phyloP scores from a whole-genome alignment of 2,797 vertebrate species.

The Chelon labrosus region DNA sequence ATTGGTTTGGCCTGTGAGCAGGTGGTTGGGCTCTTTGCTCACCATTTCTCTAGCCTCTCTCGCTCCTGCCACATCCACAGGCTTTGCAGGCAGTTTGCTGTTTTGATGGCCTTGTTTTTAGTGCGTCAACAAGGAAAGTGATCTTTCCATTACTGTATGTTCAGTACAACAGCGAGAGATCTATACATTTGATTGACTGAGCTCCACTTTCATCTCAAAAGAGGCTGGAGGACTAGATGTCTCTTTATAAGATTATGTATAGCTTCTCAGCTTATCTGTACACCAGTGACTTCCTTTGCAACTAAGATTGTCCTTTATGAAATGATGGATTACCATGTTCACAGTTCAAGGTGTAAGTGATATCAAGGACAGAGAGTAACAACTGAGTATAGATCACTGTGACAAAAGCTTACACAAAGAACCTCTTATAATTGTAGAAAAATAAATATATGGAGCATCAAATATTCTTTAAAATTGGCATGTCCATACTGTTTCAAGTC shows the following conservation, averaged over 20 bases:
- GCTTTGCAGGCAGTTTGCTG: slow-evolving; percentile 67
- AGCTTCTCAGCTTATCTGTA: slow-evolving; percentile 45
- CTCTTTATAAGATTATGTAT: slow-evolving; percentile 42
- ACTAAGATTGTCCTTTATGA: slow-evolving; percentile 57
- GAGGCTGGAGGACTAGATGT: slow-evolving; percentile 35
- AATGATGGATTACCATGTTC: slow-evolving; percentile 51
- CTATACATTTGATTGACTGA: slow-evolving; percentile 50
- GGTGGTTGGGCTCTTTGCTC: slow-evolving; percentile 85
- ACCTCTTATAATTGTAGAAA: slow-evolving; percentile 57
- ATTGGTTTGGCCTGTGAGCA: slow-evolving; percentile 79
- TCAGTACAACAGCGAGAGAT: slow-evolving; percentile 48
- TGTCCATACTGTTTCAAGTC: slow-evolving; percentile 55
- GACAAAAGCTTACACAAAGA: slow-evolving; percentile 37
- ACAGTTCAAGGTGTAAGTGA: slow-evolving; percentile 58
- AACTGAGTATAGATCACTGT: slow-evolving; percentile 34
- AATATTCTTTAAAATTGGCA: slow-evolving; percentile 52
- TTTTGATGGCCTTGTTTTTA: slow-evolving; percentile 62
- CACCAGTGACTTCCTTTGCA: slow-evolving; percentile 42
- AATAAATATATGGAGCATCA: slow-evolving; percentile 71
- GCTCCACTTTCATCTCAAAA: slow-evolving; percentile 59
- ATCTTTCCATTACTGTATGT: slow-evolving; percentile 46
- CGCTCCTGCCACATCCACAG: slow-evolving; percentile 75
- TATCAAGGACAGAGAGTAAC: slow-evolving; percentile 48
- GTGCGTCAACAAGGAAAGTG: slow-evolving; percentile 53
- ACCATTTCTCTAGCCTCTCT: slow-evolving; percentile 82